Evolutionary conservation across 2,113 vertebrate genomes (phyloP).

Genomic region (Salvator merianae): DNA sequence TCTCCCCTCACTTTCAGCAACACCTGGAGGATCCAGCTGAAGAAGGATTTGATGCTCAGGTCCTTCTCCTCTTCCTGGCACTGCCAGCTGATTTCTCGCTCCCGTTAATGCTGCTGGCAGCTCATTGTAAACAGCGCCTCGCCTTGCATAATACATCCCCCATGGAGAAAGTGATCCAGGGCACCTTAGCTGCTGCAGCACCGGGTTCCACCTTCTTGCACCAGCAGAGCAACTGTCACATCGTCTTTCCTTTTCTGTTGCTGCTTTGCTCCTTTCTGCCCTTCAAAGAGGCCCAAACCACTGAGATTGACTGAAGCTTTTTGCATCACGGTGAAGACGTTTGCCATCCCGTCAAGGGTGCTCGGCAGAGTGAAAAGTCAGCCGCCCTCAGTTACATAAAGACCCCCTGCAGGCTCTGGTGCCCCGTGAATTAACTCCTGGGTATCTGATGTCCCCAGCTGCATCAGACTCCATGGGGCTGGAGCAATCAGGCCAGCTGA

Average conservation of each 20-base stretch:
- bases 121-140: conserved; percentile 22
- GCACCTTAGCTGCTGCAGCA: neutral
- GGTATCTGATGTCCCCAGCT: too few species aligned
- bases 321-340: too few species aligned
- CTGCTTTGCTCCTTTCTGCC: neutral
- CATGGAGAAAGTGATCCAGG: neutral
- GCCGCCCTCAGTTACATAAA: too few species aligned
- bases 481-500: too few species aligned
- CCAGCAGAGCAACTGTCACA: neutral
- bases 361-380: neutral
- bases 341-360: too few species aligned
- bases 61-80: conserved; percentile 12
- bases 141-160: conserved; percentile 33
- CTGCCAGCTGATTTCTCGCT: conserved; percentile 8
- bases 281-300: neutral
- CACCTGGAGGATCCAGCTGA: conserved; percentile 18
- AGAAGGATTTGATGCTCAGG: conserved; percentile 11
- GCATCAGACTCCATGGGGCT: too few species aligned
- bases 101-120: conserved; percentile 29
- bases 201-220: neutral
- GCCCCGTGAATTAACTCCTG: too few species aligned
- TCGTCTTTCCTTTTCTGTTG: neutral
- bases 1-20: conserved; percentile 7
- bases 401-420: neutral
- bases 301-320: neutral